A percentile compares a stretch with the other conserved stretches of the same genome.
phyloP scores from a whole-genome alignment of 2,113 vertebrate species.

The Podarcis raffonei region DNA sequence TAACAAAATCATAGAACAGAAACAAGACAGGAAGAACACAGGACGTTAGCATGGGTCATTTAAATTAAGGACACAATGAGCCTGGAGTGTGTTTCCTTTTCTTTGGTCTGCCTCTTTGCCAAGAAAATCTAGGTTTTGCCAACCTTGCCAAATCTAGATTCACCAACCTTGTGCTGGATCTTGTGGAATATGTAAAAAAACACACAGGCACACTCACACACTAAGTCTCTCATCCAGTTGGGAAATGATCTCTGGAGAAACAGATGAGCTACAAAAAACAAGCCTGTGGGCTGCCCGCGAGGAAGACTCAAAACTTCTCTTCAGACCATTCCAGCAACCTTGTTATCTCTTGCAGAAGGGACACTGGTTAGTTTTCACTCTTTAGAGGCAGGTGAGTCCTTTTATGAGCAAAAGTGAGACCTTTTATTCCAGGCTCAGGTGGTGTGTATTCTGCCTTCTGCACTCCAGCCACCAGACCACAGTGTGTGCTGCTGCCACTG shows the following conservation, averaged over 20 bases:
- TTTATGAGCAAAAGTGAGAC: too few relatives aligned
- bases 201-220: neutral
- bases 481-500: too few relatives aligned
- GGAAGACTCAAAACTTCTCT: neutral
- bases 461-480: too few relatives aligned
- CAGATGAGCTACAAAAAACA: neutral
- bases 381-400: too few relatives aligned
- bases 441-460: too few relatives aligned
- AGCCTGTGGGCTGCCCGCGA: neutral
- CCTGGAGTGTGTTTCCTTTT: neutral
- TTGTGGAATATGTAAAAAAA: neutral
- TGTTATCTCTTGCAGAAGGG: neutral
- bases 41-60: neutral
- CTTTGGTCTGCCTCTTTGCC: neutral
- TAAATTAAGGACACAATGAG: neutral
- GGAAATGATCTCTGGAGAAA: conserved; percentile 13
- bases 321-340: neutral
- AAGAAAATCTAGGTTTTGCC: neutral
- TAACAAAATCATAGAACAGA: neutral
- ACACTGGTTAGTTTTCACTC: neutral
- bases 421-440: too few relatives aligned
- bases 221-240: neutral
- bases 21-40: neutral
- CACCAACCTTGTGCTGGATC: neutral
- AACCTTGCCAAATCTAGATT: too few relatives aligned